Percentiles rank a stretch among this genome's conserved stretches.
These are phyloP conservation scores for Hystrix cristata DNA, from an alignment of 2,113 vertebrate genomes.

Conservation along the genomic window DNA sequence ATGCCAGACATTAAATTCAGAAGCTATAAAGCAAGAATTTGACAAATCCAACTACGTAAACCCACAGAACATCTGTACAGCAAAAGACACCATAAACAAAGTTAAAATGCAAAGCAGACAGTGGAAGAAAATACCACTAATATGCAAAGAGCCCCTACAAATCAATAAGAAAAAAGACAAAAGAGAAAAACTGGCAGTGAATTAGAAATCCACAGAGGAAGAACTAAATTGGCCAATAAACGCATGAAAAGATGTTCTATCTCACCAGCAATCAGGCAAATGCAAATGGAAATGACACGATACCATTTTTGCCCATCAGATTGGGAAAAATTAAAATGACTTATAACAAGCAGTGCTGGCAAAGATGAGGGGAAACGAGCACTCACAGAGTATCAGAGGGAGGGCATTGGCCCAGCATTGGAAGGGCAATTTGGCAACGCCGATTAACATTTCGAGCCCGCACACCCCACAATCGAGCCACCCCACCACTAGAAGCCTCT, in stretches of 20 bases:
- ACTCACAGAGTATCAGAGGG: background rate
- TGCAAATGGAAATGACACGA: conserved; percentile 59
- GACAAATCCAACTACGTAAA: conserved; percentile 66
- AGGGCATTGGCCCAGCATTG: background rate
- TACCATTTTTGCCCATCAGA: conserved; percentile 73
- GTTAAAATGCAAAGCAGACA: conserved; percentile 60
- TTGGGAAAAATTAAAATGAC: conserved; percentile 74
- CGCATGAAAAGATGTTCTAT: conserved; percentile 64
- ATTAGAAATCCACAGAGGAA: conserved; percentile 71
- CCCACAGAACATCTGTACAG: conserved; percentile 45
- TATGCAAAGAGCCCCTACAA: conserved; percentile 82
- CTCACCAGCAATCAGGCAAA: conserved; percentile 68
- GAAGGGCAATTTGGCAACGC: conserved; percentile 46
- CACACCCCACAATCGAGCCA: conserved; percentile 8
- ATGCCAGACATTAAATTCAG: conserved; percentile 72
- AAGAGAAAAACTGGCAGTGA: conserved; percentile 60
- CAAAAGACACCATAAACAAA: conserved; percentile 57
- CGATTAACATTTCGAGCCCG: conserved; percentile 45
- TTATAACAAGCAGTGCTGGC: conserved; percentile 69
- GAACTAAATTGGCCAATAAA: conserved; percentile 72
- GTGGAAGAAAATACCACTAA: conserved; percentile 63
- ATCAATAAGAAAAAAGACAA: conserved; percentile 80
- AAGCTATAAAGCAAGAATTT: conserved; percentile 58
- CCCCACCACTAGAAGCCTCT: conserved; percentile 38
- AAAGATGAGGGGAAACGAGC: conserved; percentile 55